phyloP scores from a whole-genome alignment of 2,888 invertebrate species.

The Lithophane semibrunnea region DNA sequence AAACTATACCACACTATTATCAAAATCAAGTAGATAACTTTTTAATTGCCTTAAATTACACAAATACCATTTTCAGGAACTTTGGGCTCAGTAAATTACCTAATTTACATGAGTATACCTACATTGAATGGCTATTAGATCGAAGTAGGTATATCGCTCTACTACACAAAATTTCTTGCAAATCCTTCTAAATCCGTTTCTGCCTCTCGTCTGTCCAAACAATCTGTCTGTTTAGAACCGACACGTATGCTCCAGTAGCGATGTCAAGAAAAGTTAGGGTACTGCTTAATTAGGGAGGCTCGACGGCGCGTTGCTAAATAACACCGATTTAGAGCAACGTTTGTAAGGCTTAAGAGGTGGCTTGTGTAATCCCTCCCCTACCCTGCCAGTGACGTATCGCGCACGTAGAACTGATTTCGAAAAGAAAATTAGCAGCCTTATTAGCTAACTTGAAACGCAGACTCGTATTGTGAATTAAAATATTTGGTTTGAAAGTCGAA shows the following conservation, averaged over 20 bases:
- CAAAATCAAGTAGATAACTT: background rate
- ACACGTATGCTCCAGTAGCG: constrained; percentile 75
- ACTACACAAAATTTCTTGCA: constrained; percentile 71
- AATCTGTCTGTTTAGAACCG: constrained; percentile 75
- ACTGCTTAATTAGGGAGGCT: constrained; percentile 83
- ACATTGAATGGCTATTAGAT: constrained; percentile 7
- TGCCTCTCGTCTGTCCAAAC: constrained; percentile 80
- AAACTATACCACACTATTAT: no score
- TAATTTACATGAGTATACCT: no score
- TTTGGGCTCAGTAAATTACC: background rate
- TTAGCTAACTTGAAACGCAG: constrained; percentile 48
- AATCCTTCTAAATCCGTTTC: constrained; percentile 77
- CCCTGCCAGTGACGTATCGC: constrained; percentile 49
- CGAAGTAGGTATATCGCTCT: constrained; percentile 45
- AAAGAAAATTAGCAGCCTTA: constrained; percentile 61
- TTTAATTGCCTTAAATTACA: background rate
- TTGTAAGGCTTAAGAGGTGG: constrained; percentile 81
- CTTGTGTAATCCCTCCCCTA: constrained; percentile 73
- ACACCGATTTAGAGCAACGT: constrained; percentile 83
- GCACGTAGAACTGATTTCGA: constrained; percentile 54
- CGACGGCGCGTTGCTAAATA: constrained; percentile 80
- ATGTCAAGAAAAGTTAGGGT: constrained; percentile 86
- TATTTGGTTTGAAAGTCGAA: background rate
- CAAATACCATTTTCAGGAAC: background rate
- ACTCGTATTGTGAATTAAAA: constrained; percentile 22